phyloP scores from a whole-genome alignment of 2,113 vertebrate genomes.

The Hypocryptadius cinnamomeus region DNA sequence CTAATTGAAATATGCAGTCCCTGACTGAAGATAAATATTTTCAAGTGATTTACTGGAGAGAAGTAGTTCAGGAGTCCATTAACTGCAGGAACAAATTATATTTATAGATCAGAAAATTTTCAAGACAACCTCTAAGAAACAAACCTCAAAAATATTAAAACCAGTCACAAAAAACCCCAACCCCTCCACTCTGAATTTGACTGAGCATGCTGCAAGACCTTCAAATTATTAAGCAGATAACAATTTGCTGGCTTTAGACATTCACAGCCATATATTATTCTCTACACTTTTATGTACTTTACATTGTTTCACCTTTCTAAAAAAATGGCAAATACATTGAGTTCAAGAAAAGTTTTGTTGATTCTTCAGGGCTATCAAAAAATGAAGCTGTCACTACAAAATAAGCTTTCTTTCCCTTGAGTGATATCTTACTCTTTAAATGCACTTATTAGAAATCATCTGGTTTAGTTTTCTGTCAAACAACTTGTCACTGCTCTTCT shows the following conservation, averaged over 20 bases:
- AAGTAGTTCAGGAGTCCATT: constrained; percentile 12
- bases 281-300: background rate
- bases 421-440: background rate
- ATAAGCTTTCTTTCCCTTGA: background rate
- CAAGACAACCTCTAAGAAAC: background rate
- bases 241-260: background rate
- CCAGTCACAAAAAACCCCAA: background rate
- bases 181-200: background rate
- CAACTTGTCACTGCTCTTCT: background rate
- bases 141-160: background rate
- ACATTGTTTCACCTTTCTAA: background rate
- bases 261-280: background rate
- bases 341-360: background rate
- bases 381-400: background rate
- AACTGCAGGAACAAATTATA: background rate
- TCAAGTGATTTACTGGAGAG: background rate
- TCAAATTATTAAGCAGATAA: background rate
- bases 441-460: background rate
- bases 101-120: background rate
- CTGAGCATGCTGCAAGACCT: background rate
- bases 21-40: background rate
- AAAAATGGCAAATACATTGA: background rate
- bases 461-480: background rate
- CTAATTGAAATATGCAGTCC: background rate
- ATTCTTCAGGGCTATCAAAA: background rate